Percentiles rank a stretch among this genome's conserved stretches.
phyloP scores from a whole-genome alignment of 2,113 vertebrate genomes.

The Coreoperca whiteheadi region DNA sequence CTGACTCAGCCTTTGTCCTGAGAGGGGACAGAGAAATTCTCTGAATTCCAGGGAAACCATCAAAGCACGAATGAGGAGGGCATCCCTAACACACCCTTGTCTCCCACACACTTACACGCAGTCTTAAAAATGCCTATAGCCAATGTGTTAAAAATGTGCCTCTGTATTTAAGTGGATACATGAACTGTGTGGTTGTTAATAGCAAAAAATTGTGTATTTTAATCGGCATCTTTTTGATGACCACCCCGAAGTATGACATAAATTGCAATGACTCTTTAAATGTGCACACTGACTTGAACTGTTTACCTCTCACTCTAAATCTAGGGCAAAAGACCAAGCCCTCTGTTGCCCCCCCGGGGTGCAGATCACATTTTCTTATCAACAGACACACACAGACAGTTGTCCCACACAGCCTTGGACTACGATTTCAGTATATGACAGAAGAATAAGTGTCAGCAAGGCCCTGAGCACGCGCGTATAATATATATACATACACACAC shows the following conservation, averaged over 20 bases:
- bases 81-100: conserved; percentile 30
- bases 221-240: not conserved
- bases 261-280: conserved; percentile 5
- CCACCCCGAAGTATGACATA: conserved; percentile 1
- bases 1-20: conserved; percentile 70
- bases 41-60: conserved; percentile 81
- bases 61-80: conserved; percentile 62
- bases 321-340: conserved; percentile 13
- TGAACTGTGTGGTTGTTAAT: not conserved
- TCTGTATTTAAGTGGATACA: not conserved
- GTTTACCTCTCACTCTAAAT: conserved; percentile 5
- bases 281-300: not conserved
- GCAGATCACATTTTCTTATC: conserved; percentile 22
- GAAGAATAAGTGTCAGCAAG: not conserved
- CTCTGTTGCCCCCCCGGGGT: not conserved
- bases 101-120: not conserved
- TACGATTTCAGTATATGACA: conserved; percentile 21
- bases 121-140: not conserved
- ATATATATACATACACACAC: not conserved
- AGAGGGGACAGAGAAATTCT: conserved; percentile 69
- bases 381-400: conserved; percentile 11
- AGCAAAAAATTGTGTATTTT: not conserved
- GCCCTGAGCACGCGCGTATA: too few species aligned
- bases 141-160: not conserved
- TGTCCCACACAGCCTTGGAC: conserved; percentile 4